Evolutionary conservation across 1,140 invertebrate species (phyloP).

Genomic region (Neodiprion virginianus): DNA sequence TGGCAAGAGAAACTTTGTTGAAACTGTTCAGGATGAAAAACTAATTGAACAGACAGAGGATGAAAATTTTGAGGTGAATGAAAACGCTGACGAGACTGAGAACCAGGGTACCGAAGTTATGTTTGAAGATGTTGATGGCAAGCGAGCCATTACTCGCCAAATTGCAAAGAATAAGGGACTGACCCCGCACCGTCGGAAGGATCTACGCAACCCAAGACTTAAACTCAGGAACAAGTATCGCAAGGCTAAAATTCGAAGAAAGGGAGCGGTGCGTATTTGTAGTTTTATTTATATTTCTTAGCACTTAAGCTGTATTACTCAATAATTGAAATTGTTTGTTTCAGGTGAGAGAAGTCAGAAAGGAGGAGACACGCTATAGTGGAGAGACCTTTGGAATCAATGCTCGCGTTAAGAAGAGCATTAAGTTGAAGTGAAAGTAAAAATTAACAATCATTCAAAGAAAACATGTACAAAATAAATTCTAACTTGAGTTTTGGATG

Average conservation of each 20-base stretch:
- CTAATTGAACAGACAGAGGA: constrained; percentile 30
- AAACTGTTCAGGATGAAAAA: constrained; percentile 19
- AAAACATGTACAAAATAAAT: constrained; percentile 12
- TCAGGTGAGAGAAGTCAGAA: constrained; percentile 78
- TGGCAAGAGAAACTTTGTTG: constrained; percentile 20
- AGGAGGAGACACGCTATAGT: constrained; percentile 79
- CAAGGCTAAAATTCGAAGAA: constrained; percentile 88
- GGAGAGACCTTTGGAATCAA: constrained; percentile 95
- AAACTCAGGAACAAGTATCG: constrained; percentile 91
- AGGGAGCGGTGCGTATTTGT: constrained; percentile 74
- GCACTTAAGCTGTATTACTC: neutral
- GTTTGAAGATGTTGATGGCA: constrained; percentile 58
- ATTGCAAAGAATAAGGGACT: constrained; percentile 96
- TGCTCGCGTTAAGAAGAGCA: constrained; percentile 81
- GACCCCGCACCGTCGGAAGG: constrained; percentile 87
- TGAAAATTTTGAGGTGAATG: constrained; percentile 51
- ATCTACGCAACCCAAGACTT: constrained; percentile 90
- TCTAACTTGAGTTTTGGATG: neutral
- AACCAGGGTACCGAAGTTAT: constrained; percentile 43
- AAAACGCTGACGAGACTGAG: constrained; percentile 42
- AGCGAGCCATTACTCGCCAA: constrained; percentile 88
- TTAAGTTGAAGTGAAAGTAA: constrained; percentile 77
- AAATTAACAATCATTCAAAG: neutral
- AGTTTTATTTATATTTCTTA: neutral
- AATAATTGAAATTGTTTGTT: constrained; percentile 25